Evolutionary conservation across 37 sponge, comb jelly and placozoan species (phyloP).

Genomic region (Agelas oroides): DNA sequence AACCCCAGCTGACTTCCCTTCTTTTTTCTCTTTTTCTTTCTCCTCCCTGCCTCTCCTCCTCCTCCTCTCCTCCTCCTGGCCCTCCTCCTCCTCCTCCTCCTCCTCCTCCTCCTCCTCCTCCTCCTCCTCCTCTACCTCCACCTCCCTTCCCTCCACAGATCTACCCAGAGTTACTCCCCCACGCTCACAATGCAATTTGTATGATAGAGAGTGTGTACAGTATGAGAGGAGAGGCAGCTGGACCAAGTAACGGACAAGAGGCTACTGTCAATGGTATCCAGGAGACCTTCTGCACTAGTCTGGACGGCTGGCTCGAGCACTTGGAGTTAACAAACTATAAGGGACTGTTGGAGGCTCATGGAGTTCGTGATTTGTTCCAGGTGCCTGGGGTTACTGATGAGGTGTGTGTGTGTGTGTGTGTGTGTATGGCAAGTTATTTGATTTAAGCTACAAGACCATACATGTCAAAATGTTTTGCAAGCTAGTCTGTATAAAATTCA

Average conservation of each 20-base stretch:
- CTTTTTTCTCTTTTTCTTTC: too few relatives aligned
- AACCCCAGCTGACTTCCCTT: not conserved
- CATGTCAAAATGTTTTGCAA: too few relatives aligned
- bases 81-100: not conserved
- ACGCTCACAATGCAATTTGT: constrained; percentile 3
- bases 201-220: constrained; percentile 53
- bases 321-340: constrained; percentile 10
- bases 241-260: not conserved
- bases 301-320: constrained; percentile 47
- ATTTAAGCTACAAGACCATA: too few relatives aligned
- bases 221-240: not conserved
- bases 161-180: constrained; percentile 34
- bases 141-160: constrained; percentile 15
- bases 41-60: not conserved
- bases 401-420: too few relatives aligned
- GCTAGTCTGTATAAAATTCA: too few relatives aligned
- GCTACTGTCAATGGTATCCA: not conserved
- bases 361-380: constrained; percentile 35
- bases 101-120: not conserved
- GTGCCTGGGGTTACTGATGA: constrained; percentile 12
- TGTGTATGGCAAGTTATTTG: too few relatives aligned
- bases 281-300: not conserved
- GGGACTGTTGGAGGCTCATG: constrained; percentile 1
- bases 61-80: too few relatives aligned
- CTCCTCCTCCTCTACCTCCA: not conserved